phyloP scores from a whole-genome alignment of 2,797 vertebrate species.

The Hyperoplus lanceolatus region DNA sequence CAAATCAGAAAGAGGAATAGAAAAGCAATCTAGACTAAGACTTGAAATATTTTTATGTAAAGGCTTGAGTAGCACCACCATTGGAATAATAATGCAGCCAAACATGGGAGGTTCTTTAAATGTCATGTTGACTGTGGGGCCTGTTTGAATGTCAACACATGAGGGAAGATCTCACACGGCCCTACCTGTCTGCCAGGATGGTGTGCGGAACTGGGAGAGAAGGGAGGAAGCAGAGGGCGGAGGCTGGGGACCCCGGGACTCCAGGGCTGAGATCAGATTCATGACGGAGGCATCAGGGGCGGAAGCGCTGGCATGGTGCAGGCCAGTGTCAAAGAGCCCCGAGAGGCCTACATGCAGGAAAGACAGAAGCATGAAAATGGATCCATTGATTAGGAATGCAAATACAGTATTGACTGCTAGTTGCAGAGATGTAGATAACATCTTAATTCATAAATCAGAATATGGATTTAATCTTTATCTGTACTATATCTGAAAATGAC shows the following conservation, averaged over 20 bases:
- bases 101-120: conserved; percentile 55
- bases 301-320: conserved; percentile 94
- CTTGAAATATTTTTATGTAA: background rate
- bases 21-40: background rate
- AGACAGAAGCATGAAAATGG: conserved; percentile 8
- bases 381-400: conserved; percentile 19
- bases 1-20: conserved; percentile 7
- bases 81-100: conserved; percentile 50
- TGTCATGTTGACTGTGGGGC: conserved; percentile 72
- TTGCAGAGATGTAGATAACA: background rate
- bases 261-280: conserved; percentile 97
- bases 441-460: background rate
- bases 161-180: conserved; percentile 47
- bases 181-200: conserved; percentile 97
- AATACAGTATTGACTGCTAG: background rate
- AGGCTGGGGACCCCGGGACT: conserved; percentile 94
- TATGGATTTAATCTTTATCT: conserved; percentile 1
- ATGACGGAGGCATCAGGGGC: conserved; percentile 95
- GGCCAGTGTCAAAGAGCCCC: conserved; percentile 94
- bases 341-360: conserved; percentile 87
- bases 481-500: conserved; percentile 13
- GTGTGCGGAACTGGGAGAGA: conserved; percentile 96
- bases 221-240: conserved; percentile 95
- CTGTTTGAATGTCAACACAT: conserved; percentile 75
- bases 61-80: conserved; percentile 17